These are phyloP conservation scores for Eudyptes chrysolophus DNA, from an alignment of 2,113 vertebrate genomes.

Conservation along the genomic window DNA sequence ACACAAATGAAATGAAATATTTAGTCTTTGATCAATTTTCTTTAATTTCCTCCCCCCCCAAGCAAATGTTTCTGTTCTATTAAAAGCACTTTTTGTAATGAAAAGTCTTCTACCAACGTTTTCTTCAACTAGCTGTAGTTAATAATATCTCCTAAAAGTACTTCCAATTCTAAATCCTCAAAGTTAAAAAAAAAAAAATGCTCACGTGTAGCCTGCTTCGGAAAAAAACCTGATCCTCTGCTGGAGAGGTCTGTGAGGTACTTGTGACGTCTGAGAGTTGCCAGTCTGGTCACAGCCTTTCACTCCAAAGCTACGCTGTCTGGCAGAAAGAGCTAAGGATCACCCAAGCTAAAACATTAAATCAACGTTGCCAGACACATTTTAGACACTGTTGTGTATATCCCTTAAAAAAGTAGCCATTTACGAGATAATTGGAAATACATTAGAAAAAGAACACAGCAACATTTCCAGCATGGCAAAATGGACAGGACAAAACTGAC, in stretches of 20 bases:
- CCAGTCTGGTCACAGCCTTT: background rate
- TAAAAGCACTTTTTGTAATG: background rate
- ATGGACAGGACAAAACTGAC: background rate
- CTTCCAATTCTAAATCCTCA: background rate
- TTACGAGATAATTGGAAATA: background rate
- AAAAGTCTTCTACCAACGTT: background rate
- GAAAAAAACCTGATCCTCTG: background rate
- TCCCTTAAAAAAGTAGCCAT: background rate
- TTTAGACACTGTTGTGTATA: background rate
- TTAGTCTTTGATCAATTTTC: background rate
- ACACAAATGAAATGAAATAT: background rate
- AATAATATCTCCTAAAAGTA: background rate
- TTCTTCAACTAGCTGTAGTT: background rate
- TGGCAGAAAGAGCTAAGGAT: background rate
- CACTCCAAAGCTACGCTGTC: background rate
- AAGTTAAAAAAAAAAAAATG: background rate
- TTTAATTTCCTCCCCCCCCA: too few relatives aligned
- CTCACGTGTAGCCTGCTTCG: background rate
- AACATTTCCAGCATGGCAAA: background rate
- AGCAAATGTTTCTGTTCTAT: background rate
- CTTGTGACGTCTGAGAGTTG: background rate
- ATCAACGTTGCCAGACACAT: background rate
- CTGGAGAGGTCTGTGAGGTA: background rate
- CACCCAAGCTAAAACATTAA: background rate
- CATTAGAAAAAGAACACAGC: background rate